Conservation (phyloP, 2,797 vertebrate species). For the Eulemur mongoz region DNA sequence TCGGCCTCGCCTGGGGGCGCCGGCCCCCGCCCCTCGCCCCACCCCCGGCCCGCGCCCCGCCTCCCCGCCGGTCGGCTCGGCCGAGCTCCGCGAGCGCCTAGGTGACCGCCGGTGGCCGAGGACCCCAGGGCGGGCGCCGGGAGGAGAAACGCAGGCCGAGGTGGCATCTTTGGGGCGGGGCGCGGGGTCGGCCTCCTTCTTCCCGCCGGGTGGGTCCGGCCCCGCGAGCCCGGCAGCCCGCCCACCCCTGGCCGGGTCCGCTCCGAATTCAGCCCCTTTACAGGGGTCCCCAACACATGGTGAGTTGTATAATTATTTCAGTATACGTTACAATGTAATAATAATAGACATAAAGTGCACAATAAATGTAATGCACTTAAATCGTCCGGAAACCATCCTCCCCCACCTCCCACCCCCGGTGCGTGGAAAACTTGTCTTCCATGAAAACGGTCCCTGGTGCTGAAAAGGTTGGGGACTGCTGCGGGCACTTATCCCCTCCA, state of each 20-base stretch:
- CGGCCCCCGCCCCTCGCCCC: conserved; percentile 49
- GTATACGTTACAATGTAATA: too few species aligned
- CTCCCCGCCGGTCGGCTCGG: background rate
- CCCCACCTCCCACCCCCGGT: too few species aligned
- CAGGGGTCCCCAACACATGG: too few species aligned
- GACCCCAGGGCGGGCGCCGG: accelerated
- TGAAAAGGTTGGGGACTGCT: too few species aligned
- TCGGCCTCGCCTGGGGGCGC: conserved; percentile 47
- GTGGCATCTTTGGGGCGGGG: background rate
- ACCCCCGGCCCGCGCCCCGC: conserved; percentile 1
- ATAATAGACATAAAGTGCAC: too few species aligned
- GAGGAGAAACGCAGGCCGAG: background rate
- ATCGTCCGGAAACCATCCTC: too few species aligned
- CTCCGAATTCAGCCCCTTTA: background rate
- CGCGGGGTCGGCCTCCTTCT: background rate
- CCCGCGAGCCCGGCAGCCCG: too few species aligned
- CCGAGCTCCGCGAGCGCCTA: background rate
- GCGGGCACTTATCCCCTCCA: background rate
- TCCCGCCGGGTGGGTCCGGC: background rate
- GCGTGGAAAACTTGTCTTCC: too few species aligned
- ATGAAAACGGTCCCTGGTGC: too few species aligned
- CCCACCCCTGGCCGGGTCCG: background rate
- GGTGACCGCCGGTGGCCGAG: background rate
- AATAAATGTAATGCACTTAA: too few species aligned
- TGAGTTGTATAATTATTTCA: too few species aligned